Evolutionary conservation across 2,113 vertebrate genomes (phyloP).

Genomic region (Cairina moschata): DNA sequence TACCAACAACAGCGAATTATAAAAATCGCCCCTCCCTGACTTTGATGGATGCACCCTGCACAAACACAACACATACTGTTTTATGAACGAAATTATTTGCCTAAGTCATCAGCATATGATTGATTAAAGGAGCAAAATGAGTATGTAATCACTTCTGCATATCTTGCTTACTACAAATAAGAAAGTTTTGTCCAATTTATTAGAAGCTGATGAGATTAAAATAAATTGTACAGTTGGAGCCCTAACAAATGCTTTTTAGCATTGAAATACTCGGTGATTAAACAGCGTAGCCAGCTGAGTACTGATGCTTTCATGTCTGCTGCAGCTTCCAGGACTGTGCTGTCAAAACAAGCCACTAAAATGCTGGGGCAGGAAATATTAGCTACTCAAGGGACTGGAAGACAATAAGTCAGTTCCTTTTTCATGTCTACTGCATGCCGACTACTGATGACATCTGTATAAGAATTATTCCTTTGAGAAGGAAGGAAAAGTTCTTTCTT

Average conservation of each 20-base stretch:
- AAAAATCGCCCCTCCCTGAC: slow-evolving; percentile 24
- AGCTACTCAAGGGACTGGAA: not conserved
- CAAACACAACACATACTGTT: slow-evolving; percentile 3
- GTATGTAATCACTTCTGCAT: slow-evolving; percentile 4
- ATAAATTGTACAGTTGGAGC: not conserved
- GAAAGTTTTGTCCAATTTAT: slow-evolving; percentile 21
- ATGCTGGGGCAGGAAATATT: not conserved
- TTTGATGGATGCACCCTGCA: slow-evolving; percentile 44
- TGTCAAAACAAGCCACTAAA: not conserved
- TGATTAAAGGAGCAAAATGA: slow-evolving; percentile 44
- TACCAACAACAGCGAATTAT: slow-evolving; percentile 29
- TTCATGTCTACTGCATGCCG: not conserved
- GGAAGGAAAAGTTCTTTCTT: not conserved
- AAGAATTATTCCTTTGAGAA: slow-evolving; percentile 4
- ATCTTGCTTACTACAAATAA: slow-evolving; percentile 41
- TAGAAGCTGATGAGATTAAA: slow-evolving; percentile 37
- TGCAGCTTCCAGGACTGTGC: not conserved
- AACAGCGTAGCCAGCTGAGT: not conserved
- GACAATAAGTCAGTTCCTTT: not conserved
- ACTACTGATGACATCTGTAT: not conserved
- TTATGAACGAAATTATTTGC: slow-evolving; percentile 45
- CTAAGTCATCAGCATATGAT: slow-evolving; percentile 44
- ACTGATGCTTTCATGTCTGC: not conserved
- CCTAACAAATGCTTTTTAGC: not conserved
- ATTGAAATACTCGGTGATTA: not conserved